These are phyloP conservation scores for Hypercompe scribonia DNA, from an alignment of 2,888 invertebrate genomes.

Conservation along the genomic window DNA sequence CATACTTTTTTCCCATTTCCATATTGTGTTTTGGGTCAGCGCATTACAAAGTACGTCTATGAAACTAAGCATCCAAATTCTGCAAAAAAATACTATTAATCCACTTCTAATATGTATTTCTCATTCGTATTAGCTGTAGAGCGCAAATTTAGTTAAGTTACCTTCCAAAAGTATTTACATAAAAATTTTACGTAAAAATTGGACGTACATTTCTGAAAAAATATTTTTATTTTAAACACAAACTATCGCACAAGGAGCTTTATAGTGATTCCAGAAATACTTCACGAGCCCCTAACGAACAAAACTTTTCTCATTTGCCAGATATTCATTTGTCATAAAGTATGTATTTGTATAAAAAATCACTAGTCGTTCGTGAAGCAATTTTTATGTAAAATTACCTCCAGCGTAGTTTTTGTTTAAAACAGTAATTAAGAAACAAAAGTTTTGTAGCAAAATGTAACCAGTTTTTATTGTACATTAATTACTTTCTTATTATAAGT, in stretches of 20 bases:
- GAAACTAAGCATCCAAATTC: no score
- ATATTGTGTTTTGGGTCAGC: no score
- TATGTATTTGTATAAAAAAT: slow-evolving; percentile 6
- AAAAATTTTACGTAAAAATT: background rate
- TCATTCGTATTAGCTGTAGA: background rate
- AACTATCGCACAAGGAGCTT: background rate
- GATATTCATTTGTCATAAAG: slow-evolving; percentile 20
- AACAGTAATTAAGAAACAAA: slow-evolving; percentile 16
- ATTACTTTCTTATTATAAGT: background rate
- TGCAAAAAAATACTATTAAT: no score
- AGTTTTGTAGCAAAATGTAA: slow-evolving; percentile 9
- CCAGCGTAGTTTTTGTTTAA: slow-evolving; percentile 9
- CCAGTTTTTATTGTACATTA: background rate
- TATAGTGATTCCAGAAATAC: background rate
- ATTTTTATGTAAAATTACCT: slow-evolving; percentile 19
- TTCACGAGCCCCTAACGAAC: slow-evolving; percentile 9
- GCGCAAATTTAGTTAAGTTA: background rate
- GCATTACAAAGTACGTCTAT: no score
- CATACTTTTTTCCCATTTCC: background rate
- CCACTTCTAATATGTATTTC: no score
- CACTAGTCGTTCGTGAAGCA: slow-evolving; percentile 12
- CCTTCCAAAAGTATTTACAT: background rate
- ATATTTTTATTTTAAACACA: background rate
- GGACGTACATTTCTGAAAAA: no score
- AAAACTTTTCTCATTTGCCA: slow-evolving; percentile 17